Evolutionary conservation across 2,888 invertebrate species (phyloP), one percentile per base, ranked within the genome.

Genomic region (Nebria salina): DNA sequence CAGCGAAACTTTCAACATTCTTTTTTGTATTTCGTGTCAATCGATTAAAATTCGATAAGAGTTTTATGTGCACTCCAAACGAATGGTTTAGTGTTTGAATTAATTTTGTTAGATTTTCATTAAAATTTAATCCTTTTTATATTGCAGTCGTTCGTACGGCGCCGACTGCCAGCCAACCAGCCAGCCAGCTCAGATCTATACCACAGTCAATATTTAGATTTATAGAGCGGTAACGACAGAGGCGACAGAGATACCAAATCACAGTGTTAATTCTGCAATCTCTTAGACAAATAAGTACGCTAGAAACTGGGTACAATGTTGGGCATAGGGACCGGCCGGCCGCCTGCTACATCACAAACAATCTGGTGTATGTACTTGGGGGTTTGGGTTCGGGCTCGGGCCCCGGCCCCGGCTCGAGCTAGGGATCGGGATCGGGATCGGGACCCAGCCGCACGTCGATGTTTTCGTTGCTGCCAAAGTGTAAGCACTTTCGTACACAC

Each of bases 91-190:
- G 81, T 76, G 76, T 81, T 76, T 81, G 81, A 81, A 81, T 83
- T 84, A 85, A 84, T 86, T 86, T 83, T 85, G 85, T 86, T 86
- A 85, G 85, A 85, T 85, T 86, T 86, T 86, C 85, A 86, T 86
- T 85, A 86, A 86, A 86, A 85, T 85, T 85, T 86, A 86, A 86
- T 86, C 86, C 85, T 84, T 84, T 84, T 85, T 84, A 85, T 85
- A 85, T 84, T 85, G 83, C 82, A 82, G 82, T 76, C 81, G 66
- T 68, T 68, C 70, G 75, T 66, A 20, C 73, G 8, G 70, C 70
- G 70, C 15, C 66, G 66, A 66, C 6, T 13, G 1, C 20, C 65
- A 15, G 13, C 66, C 15, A 66, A 66, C 66, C 66, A 66, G 66
- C 15, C 70, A 41, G 42, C 20, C 43, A 34, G 64, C 26, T 41